phyloP scores from a whole-genome alignment of 2,888 invertebrate genomes.

The Callinectes sapidus region DNA sequence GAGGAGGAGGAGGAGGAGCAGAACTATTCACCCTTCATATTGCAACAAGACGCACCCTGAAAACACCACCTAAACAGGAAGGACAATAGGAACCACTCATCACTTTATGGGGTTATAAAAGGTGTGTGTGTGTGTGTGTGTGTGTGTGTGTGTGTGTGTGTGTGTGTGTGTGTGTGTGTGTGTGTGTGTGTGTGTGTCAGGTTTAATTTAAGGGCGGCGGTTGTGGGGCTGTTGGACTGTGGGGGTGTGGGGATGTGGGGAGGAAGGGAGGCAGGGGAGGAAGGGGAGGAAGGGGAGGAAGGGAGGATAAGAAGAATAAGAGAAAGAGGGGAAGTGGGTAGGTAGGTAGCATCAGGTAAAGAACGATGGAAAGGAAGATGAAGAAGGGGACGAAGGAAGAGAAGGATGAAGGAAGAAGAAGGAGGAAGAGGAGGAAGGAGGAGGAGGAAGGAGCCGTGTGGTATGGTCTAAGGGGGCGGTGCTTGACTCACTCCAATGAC shows the following conservation, averaged over 20 bases:
- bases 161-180: constrained; percentile 37
- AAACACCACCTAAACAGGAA: constrained; percentile 24
- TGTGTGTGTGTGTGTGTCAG: constrained; percentile 25
- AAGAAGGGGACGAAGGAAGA: neutral
- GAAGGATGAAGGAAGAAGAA: neutral
- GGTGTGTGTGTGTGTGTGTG: constrained; percentile 27
- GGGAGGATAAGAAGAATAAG: neutral
- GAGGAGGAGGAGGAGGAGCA: constrained; percentile 35
- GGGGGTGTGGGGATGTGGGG: neutral
- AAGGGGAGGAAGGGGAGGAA: neutral
- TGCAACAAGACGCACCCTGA: constrained; percentile 1
- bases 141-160: constrained; percentile 37
- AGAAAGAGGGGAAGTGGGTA: neutral
- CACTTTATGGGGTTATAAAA: constrained; percentile 31
- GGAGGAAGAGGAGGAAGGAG: neutral
- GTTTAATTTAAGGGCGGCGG: constrained; percentile 13
- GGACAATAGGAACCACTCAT: constrained; percentile 17
- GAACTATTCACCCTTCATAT: neutral
- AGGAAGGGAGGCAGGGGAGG: neutral
- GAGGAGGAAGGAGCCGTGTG: constrained; percentile 23
- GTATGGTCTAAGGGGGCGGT: constrained; percentile 44
- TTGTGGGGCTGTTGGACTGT: neutral
- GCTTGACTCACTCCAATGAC: constrained; percentile 49
- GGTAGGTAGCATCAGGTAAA: too few species aligned
- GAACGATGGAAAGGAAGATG: too few species aligned